These are phyloP conservation scores for Bucorvus abyssinicus DNA, from an alignment of 2,797 vertebrate species.

Conservation along the genomic window DNA sequence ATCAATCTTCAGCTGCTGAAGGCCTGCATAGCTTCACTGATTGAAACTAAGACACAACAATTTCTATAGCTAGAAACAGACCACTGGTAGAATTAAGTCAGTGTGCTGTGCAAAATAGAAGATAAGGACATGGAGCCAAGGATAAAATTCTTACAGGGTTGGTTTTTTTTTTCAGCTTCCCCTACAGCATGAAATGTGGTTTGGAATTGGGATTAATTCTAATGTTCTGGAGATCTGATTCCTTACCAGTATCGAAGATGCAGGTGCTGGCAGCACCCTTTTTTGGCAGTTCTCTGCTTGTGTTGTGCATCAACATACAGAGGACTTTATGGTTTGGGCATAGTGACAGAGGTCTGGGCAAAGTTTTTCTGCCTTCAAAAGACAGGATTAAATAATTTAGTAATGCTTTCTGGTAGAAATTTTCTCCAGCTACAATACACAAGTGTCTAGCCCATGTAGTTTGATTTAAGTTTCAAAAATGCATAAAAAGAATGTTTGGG, in stretches of 20 bases:
- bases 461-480: not conserved
- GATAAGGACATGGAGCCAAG: not conserved
- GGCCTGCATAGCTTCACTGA: not conserved
- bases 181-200: not conserved
- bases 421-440: not conserved
- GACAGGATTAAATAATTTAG: not conserved
- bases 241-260: rapidly evolving
- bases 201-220: not conserved
- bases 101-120: not conserved
- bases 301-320: not conserved
- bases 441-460: not conserved
- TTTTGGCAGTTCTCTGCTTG: not conserved
- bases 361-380: not conserved
- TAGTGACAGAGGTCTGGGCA: not conserved
- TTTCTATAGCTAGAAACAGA: not conserved
- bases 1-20: not conserved
- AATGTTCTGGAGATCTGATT: not conserved
- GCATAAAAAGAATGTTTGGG: not conserved
- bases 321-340: not conserved
- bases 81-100: not conserved
- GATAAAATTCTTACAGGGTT: not conserved
- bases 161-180: not conserved
- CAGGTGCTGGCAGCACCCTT: not conserved
- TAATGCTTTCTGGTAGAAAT: not conserved
- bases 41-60: not conserved